Conservation (phyloP, 2,888 invertebrate genomes). For the Erebia aethiops region DNA sequence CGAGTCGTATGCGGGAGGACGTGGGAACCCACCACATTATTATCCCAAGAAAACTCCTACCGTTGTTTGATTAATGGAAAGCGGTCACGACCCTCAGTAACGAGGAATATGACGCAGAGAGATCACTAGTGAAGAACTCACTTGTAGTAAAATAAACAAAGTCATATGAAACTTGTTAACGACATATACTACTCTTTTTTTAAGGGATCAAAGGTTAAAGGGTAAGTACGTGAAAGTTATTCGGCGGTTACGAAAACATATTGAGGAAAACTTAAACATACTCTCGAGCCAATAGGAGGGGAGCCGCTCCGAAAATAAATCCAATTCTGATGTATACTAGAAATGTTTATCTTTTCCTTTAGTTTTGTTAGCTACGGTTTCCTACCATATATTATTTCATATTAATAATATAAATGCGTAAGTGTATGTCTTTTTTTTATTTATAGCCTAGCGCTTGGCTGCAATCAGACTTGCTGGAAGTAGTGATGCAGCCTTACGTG, state of each 20-base stretch:
- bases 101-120: too few species aligned
- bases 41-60: too few species aligned
- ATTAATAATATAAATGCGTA: too few species aligned
- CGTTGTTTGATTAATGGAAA: too few species aligned
- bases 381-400: background rate
- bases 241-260: constrained; percentile 26
- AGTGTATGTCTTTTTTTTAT: too few species aligned
- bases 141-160: background rate
- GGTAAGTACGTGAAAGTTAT: constrained; percentile 24
- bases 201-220: constrained; percentile 19
- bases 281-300: constrained; percentile 20
- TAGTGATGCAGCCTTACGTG: too few species aligned
- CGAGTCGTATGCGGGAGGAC: too few species aligned
- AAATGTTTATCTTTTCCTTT: constrained; percentile 12
- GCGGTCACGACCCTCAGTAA: too few species aligned
- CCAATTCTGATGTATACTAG: constrained; percentile 11
- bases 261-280: constrained; percentile 23
- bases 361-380: constrained; percentile 9
- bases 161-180: background rate
- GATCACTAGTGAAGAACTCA: too few species aligned
- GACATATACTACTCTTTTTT: constrained; percentile 11
- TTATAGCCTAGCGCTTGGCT: too few species aligned
- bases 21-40: too few species aligned
- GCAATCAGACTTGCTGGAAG: too few species aligned
- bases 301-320: constrained; percentile 18